These are phyloP conservation scores for Coptodon bakossiorum DNA, from an alignment of 2,113 vertebrate species.

Conservation along the genomic window DNA sequence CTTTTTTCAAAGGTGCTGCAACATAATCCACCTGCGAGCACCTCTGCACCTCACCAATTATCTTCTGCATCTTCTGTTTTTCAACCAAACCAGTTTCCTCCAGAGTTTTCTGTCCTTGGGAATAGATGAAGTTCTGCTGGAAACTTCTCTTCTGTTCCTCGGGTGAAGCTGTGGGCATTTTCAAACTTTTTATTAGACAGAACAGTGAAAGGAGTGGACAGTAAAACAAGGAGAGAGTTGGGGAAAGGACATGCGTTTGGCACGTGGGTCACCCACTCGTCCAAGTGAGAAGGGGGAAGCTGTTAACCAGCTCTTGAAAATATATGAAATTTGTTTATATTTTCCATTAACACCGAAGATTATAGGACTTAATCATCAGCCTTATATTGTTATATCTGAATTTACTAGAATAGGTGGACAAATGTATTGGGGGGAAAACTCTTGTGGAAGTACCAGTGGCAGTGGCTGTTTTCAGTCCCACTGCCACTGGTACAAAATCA, in stretches of 20 bases:
- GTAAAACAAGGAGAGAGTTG: background rate
- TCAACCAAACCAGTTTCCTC: background rate
- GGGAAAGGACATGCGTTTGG: background rate
- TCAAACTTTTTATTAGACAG: background rate
- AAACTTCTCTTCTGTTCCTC: background rate
- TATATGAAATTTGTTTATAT: accelerated
- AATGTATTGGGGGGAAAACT: background rate
- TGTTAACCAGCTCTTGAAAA: background rate
- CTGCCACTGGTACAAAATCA: background rate
- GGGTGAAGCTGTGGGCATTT: background rate
- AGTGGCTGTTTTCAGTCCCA: background rate
- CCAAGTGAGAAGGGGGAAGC: background rate
- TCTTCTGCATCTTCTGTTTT: background rate
- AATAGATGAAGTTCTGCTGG: background rate
- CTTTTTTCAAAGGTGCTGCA: background rate
- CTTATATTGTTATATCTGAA: background rate
- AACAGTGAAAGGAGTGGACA: background rate
- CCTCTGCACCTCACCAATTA: background rate
- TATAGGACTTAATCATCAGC: background rate
- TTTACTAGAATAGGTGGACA: background rate
- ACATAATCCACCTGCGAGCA: background rate
- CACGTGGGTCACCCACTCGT: background rate
- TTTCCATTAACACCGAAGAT: background rate
- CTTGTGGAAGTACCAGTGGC: background rate
- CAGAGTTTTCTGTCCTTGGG: background rate